A percentile compares a stretch with the other conserved stretches of the same genome.
Evolutionary conservation across 2,888 invertebrate genomes (phyloP).

Genomic region (Nomada goodeniana): DNA sequence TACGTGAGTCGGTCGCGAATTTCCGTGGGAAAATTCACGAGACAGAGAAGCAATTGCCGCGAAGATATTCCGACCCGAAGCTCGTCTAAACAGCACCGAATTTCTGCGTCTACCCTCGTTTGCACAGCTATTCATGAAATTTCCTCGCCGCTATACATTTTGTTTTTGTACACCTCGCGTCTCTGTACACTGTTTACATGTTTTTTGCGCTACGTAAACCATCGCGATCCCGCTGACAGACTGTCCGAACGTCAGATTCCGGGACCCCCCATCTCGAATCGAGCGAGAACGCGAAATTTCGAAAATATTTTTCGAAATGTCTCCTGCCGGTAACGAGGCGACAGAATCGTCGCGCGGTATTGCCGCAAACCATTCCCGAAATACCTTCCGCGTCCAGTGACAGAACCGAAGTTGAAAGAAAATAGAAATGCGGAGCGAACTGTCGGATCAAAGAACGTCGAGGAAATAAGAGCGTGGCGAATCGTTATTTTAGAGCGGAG

Average conservation of each 20-base stretch:
- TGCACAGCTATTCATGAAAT: slow-evolving; percentile 46
- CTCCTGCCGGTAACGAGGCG: background rate
- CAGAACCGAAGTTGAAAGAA: no score
- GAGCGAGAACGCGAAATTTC: background rate
- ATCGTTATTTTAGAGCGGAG: slow-evolving; percentile 19
- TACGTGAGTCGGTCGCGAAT: background rate
- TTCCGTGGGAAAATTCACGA: background rate
- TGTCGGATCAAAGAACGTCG: slow-evolving; percentile 5
- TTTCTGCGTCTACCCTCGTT: slow-evolving; percentile 34
- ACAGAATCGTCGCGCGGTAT: no score
- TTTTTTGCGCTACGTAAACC: slow-evolving; percentile 38
- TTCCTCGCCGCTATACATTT: slow-evolving; percentile 6
- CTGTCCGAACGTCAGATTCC: slow-evolving; percentile 37
- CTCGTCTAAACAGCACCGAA: slow-evolving; percentile 39
- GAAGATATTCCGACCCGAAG: slow-evolving; percentile 30
- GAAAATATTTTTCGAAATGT: background rate
- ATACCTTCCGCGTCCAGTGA: no score
- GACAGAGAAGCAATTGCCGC: background rate
- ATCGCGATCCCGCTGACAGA: slow-evolving; percentile 14
- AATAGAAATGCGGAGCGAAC: background rate
- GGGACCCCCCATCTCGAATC: background rate
- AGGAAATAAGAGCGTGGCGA: slow-evolving; percentile 8
- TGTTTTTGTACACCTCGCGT: slow-evolving; percentile 35
- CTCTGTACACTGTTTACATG: slow-evolving; percentile 40
- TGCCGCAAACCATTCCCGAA: no score